phyloP scores from a whole-genome alignment of 2,113 vertebrate genomes.

The Mastomys natalensis region DNA sequence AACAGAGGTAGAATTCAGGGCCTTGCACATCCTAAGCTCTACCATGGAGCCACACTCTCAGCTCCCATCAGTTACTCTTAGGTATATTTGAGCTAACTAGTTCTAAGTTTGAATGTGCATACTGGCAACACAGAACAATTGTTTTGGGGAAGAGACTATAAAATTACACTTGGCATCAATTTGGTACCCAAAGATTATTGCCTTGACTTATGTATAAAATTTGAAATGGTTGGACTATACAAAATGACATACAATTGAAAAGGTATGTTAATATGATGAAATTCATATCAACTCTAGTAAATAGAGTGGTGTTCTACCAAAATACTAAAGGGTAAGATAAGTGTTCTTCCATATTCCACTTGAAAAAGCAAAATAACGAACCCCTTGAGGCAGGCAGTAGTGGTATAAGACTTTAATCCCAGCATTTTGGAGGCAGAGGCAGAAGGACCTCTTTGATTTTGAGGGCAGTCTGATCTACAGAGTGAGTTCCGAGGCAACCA shows the following conservation, averaged over 20 bases:
- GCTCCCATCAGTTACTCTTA: background rate
- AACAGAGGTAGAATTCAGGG: background rate
- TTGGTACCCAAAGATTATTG: background rate
- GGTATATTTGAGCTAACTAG: slow-evolving; percentile 35
- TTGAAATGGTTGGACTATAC: slow-evolving; percentile 14
- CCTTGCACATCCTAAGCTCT: background rate
- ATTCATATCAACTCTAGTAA: slow-evolving; percentile 14
- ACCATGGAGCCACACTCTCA: background rate
- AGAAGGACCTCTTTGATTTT: background rate
- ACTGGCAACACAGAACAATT: background rate
- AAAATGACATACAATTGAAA: slow-evolving; percentile 37
- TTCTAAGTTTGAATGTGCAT: background rate
- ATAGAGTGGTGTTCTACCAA: background rate
- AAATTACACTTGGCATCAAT: slow-evolving; percentile 51
- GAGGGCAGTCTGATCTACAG: background rate
- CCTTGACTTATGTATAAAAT: slow-evolving; percentile 20
- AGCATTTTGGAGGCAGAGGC: background rate
- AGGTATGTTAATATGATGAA: slow-evolving; percentile 18
- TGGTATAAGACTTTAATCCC: background rate
- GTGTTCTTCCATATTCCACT: background rate
- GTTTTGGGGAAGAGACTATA: background rate
- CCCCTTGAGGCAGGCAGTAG: background rate
- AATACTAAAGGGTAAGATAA: slow-evolving; percentile 16
- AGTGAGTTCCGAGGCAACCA: background rate
- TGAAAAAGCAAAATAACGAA: background rate